A percentile compares a stretch with the other conserved stretches of the same genome.
These are phyloP conservation scores for Dascillus cervinus DNA, from an alignment of 2,888 invertebrate species.

Conservation along the genomic window DNA sequence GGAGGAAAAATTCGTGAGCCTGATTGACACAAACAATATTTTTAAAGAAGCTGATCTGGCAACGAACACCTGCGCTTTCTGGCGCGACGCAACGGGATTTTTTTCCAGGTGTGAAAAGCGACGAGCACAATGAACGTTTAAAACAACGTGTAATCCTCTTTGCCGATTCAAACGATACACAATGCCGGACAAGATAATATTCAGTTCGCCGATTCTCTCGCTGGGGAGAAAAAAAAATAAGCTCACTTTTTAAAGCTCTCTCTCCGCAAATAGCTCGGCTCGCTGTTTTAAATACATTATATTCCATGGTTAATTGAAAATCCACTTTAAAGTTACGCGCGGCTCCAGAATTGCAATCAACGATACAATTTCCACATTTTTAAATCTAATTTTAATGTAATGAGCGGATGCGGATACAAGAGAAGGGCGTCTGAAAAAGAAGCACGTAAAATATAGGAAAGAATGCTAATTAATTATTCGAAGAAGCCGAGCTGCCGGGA, in stretches of 20 bases:
- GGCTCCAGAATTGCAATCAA: conserved; percentile 40
- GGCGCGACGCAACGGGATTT: conserved; percentile 15
- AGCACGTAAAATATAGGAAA: conserved; percentile 45
- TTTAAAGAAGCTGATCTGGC: conserved; percentile 8
- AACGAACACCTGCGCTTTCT: conserved; percentile 20
- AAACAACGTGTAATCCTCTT: conserved; percentile 24
- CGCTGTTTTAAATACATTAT: conserved; percentile 37
- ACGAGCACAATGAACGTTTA: conserved; percentile 17
- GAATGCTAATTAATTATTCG: conserved; percentile 56
- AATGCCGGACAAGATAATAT: conserved; percentile 27
- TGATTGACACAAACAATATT: conserved; percentile 14
- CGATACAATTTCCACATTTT: conserved; percentile 46
- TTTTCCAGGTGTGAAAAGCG: conserved; percentile 15
- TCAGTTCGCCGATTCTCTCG: conserved; percentile 22
- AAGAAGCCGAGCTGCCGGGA: conserved; percentile 45
- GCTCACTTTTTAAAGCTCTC: conserved; percentile 16
- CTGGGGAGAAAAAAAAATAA: conserved; percentile 12
- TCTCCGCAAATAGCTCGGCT: conserved; percentile 18
- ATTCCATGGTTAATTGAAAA: conserved; percentile 44
- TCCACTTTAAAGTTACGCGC: conserved; percentile 39
- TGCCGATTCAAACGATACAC: conserved; percentile 20
- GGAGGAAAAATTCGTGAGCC: conserved; percentile 9
- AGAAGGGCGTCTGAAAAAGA: conserved; percentile 34
- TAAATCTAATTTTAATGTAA: conserved; percentile 45
- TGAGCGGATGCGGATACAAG: conserved; percentile 28